These are phyloP conservation scores for Falco peregrinus DNA, from an alignment of 2,797 vertebrate genomes.

Conservation along the genomic window DNA sequence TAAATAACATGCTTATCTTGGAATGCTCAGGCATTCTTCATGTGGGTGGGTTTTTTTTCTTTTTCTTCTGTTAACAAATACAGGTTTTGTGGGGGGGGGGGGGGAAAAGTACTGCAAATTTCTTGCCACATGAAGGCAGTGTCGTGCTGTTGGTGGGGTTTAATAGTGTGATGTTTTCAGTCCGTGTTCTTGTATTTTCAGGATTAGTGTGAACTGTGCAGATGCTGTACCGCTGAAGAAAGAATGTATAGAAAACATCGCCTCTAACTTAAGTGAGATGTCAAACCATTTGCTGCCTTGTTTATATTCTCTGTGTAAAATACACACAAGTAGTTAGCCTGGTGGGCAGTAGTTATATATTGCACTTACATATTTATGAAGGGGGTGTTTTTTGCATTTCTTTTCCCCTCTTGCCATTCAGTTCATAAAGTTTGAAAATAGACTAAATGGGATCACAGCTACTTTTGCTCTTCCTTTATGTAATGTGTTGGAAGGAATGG, in stretches of 20 bases:
- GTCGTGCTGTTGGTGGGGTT: rapidly evolving
- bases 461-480: neutral
- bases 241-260: conserved; percentile 65
- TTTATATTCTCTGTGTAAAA: neutral
- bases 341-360: rapidly evolving
- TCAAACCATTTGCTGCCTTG: neutral
- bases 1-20: rapidly evolving
- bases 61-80: neutral
- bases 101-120: rapidly evolving
- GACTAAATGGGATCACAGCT: rapidly evolving
- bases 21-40: neutral
- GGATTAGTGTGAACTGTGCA: conserved; percentile 45
- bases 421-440: neutral
- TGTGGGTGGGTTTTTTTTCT: too few relatives aligned
- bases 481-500: neutral
- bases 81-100: too few relatives aligned
- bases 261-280: conserved; percentile 63
- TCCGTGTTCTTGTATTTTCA: conserved; percentile 21
- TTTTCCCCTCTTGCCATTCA: neutral
- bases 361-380: neutral
- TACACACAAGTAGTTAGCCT: rapidly evolving
- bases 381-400: rapidly evolving
- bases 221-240: conserved; percentile 7
- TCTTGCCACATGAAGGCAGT: neutral
- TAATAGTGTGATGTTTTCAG: rapidly evolving